phyloP scores from a whole-genome alignment of 2,113 vertebrate genomes.

The Eurypyga helias region DNA sequence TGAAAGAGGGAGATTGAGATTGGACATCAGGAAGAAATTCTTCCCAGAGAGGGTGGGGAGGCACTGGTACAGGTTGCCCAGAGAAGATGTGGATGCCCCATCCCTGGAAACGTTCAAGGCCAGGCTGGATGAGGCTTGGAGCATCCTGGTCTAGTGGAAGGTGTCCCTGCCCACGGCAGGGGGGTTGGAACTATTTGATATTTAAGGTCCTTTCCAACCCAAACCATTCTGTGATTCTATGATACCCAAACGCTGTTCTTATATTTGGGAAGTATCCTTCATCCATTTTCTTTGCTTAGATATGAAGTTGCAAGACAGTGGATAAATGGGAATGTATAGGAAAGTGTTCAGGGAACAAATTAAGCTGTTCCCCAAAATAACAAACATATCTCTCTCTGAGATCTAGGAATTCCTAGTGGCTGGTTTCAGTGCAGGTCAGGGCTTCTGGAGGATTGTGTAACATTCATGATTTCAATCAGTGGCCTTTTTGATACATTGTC shows the following conservation, averaged over 20 bases:
- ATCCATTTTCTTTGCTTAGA: neutral
- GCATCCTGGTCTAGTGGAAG: too few species aligned
- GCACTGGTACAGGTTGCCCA: too few species aligned
- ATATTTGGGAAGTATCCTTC: neutral
- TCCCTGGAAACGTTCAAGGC: too few species aligned
- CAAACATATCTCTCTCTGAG: accelerated
- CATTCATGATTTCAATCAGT: neutral
- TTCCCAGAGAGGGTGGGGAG: too few species aligned
- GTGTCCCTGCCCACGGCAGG: too few species aligned
- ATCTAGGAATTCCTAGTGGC: neutral
- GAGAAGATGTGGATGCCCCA: too few species aligned
- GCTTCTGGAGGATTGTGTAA: neutral
- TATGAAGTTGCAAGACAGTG: neutral
- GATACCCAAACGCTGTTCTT: neutral
- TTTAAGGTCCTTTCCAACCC: too few species aligned
- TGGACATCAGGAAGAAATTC: too few species aligned
- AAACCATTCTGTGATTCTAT: too few species aligned
- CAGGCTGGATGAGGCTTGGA: too few species aligned
- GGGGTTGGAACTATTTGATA: too few species aligned
- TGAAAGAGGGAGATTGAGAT: too few species aligned
- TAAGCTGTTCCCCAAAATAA: neutral
- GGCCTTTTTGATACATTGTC: neutral
- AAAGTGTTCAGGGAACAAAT: neutral
- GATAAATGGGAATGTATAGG: accelerated
- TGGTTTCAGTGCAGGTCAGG: neutral